Conservation (phyloP, 1,140 invertebrate genomes). For the Drosophila kohkoa region DNA sequence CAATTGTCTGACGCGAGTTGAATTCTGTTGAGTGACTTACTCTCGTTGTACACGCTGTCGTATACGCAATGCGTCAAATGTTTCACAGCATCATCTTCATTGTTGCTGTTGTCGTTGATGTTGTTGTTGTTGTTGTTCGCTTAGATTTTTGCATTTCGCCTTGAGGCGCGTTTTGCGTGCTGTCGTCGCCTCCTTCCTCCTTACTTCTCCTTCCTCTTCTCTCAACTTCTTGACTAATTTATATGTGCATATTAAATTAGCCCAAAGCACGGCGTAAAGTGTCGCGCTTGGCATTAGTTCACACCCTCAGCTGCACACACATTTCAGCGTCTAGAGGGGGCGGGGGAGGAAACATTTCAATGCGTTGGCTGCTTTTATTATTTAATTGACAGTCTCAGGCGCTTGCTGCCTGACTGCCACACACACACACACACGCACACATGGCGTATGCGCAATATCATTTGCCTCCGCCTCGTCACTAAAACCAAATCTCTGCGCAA, state of each 20-base stretch:
- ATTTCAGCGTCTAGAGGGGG: not conserved
- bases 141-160: conserved; percentile 35
- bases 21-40: conserved; percentile 1
- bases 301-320: conserved; percentile 26
- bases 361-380: conserved; percentile 65
- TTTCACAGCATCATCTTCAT: not conserved
- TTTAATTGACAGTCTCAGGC: conserved; percentile 66
- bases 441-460: conserved; percentile 52
- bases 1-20: conserved; percentile 28
- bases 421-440: not conserved
- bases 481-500: conserved; percentile 3
- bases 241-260: conserved; percentile 77
- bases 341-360: conserved; percentile 17
- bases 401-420: conserved; percentile 11
- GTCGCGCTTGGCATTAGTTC: conserved; percentile 68
- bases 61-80: conserved; percentile 39
- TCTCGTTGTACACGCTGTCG: conserved; percentile 10
- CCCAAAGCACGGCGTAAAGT: conserved; percentile 49
- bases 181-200: not conserved
- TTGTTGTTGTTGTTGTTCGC: conserved; percentile 24
- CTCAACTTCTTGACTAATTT: conserved; percentile 58
- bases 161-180: conserved; percentile 13
- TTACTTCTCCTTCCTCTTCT: too few species aligned
- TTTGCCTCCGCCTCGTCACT: not conserved
- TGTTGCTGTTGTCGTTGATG: conserved; percentile 9